Evolutionary conservation across 2,888 invertebrate species (phyloP).

Genomic region (Morinoia aosen): DNA sequence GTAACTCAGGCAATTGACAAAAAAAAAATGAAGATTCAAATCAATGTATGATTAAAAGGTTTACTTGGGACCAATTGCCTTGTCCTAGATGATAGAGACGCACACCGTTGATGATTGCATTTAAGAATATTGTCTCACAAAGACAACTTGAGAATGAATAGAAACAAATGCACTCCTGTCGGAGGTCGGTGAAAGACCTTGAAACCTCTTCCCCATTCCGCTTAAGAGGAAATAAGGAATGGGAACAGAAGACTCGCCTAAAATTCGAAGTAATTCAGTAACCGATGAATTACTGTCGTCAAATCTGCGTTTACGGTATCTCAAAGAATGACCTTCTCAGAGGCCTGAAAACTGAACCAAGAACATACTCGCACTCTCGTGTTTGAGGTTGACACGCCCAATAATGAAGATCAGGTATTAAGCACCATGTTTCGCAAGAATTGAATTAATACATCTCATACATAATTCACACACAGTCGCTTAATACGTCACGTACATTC

Average conservation of each 20-base stretch:
- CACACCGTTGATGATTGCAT: not conserved
- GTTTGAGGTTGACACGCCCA: not conserved
- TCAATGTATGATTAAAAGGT: not conserved
- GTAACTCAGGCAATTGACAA: not conserved
- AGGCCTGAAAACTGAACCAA: not conserved
- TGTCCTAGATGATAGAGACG: not conserved
- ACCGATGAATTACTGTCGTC: not conserved
- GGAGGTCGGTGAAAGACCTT: not conserved
- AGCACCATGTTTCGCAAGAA: not conserved
- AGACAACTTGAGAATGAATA: not conserved
- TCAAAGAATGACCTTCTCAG: not conserved
- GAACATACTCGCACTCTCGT: not conserved
- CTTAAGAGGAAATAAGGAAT: not conserved
- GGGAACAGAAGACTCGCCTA: not conserved
- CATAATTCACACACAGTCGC: not conserved
- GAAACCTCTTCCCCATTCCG: not conserved
- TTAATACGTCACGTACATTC: not conserved
- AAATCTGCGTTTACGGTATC: not conserved
- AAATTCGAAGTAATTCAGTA: not conserved
- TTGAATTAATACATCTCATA: not conserved
- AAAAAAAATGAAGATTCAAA: not conserved
- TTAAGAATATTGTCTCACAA: not conserved
- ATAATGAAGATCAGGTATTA: not conserved
- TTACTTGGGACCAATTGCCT: not conserved
- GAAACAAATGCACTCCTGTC: too few species aligned